A percentile compares a stretch with the other conserved stretches of the same genome.
phyloP scores from a whole-genome alignment of 37 sponge, comb jelly and placozoan genomes.

The Petrosia ficiformis region DNA sequence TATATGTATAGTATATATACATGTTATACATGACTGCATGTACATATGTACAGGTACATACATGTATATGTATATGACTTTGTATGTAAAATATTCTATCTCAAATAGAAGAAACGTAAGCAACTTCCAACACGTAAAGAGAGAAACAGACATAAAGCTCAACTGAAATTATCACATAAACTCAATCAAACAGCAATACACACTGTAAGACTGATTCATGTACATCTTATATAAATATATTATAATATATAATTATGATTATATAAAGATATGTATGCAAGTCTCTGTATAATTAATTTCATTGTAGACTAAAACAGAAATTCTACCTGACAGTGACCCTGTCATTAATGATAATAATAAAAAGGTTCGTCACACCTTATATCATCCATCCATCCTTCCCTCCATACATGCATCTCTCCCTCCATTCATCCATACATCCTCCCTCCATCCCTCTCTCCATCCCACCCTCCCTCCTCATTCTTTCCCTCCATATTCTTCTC shows the following conservation, averaged over 20 bases:
- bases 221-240: neutral
- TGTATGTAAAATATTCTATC: neutral
- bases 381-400: too few species aligned
- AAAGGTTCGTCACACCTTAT: too few species aligned
- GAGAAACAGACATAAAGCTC: slow-evolving; percentile 44
- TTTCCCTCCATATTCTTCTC: slow-evolving; percentile 1
- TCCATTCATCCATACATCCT: too few species aligned
- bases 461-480: slow-evolving; percentile 8
- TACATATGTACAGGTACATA: neutral
- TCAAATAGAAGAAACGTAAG: slow-evolving; percentile 34
- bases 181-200: neutral
- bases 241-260: neutral
- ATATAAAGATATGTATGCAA: too few species aligned
- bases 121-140: slow-evolving; percentile 41
- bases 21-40: too few species aligned
- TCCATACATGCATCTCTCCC: too few species aligned
- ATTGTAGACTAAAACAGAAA: neutral
- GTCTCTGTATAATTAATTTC: neutral
- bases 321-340: too few species aligned
- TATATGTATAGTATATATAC: too few species aligned
- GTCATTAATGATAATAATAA: too few species aligned
- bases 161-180: slow-evolving; percentile 51
- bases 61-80: neutral
- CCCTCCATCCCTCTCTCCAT: slow-evolving; percentile 8
- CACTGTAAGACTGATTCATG: neutral